These are phyloP conservation scores for Mycteria americana DNA, from an alignment of 2,797 vertebrate species.

Conservation along the genomic window DNA sequence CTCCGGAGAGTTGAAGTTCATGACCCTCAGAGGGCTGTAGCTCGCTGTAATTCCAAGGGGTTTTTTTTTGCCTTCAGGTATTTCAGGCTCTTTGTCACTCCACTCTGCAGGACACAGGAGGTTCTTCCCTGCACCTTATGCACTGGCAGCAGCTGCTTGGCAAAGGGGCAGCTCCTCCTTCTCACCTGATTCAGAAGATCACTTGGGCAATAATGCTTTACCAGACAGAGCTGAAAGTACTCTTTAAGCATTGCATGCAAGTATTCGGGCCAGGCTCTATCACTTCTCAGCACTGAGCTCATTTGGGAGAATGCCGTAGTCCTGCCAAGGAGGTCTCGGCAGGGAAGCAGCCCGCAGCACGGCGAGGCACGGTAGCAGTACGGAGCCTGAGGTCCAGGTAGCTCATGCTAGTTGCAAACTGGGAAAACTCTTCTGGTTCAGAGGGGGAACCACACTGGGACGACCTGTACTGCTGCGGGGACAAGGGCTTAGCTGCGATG, in stretches of 20 bases:
- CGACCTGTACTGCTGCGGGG: neutral
- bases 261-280: neutral
- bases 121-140: neutral
- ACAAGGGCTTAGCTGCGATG: neutral
- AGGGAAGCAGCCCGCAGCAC: neutral
- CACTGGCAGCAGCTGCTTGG: neutral
- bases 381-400: neutral
- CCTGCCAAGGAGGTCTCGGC: neutral
- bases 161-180: neutral
- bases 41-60: neutral
- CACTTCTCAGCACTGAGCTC: neutral
- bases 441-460: neutral
- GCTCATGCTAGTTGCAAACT: neutral
- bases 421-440: neutral
- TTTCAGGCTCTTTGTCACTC: neutral
- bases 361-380: too few relatives aligned
- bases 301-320: neutral
- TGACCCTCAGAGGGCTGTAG: neutral
- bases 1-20: neutral
- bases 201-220: neutral
- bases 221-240: neutral
- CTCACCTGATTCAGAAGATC: neutral
- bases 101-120: neutral
- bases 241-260: neutral
- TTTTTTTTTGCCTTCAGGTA: neutral